Evolutionary conservation across 1,140 invertebrate genomes (phyloP), one percentile per base, ranked within the genome.

Genomic region (Dinoponera quadriceps): DNA sequence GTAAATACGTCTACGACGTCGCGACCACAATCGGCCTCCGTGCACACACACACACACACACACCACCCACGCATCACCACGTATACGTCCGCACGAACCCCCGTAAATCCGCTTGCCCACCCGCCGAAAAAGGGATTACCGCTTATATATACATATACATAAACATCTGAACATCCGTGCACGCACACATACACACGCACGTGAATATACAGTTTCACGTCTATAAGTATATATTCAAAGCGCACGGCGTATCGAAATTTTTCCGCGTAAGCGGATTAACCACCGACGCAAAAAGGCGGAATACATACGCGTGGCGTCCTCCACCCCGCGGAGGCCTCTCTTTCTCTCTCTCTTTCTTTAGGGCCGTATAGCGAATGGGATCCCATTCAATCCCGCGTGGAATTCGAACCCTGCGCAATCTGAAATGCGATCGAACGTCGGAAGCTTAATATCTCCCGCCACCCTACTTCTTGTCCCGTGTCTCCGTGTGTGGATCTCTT

Each of bases 211-310:
- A 5, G 38, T 22, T 29, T 13, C 16, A 4, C 29, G 5, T 51
- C 38, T 62, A 44, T 82, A 49, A 60, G 68, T 74, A 74, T 82
- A 74, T 82, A 78, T 78, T 69, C 63, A 69, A 71, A 71, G 65
- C 51, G 75, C 65, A 77, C 73, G 72, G 73, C 65, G 86, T 87
- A 90, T 90, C 87, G 87, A 90, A 91, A 88, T 87, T 91, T 87
- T 92, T 85, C 86, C 77, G 81, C 85, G 85, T 90, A 91, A 91
- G 90, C 90, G 90, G 90, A 92, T 92, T 91, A 91, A 83, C 82
- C 84, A 75, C 63, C 83, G 82, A 90, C 73, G 80, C n/a, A 85
- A 87, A 81, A 84, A 86, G 85, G 85, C 49, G 62, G 74, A 54
- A 81, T 83, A 78, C 80, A 77, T 72, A 75, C 33, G n/a, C n/a